These are phyloP conservation scores for Panonychus citri DNA, from an alignment of 1,140 invertebrate genomes.

Conservation along the genomic window DNA sequence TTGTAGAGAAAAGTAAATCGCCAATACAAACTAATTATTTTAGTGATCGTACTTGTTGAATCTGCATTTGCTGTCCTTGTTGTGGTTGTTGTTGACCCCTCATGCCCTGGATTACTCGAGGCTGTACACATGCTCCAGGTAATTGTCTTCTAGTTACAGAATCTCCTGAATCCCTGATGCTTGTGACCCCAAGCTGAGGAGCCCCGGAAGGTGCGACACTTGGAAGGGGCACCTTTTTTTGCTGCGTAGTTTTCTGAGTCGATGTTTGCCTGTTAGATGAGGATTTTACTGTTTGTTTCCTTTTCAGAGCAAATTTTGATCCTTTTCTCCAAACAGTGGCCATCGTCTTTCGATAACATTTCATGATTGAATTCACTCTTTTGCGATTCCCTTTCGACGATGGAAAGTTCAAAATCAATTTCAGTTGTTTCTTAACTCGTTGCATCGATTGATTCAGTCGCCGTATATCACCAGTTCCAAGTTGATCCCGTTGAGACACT, in stretches of 20 bases:
- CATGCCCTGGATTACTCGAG: background rate
- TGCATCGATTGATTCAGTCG: constrained; percentile 44
- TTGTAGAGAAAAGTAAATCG: background rate
- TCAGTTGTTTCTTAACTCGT: constrained; percentile 64
- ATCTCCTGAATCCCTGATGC: too few species aligned
- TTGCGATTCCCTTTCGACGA: constrained; percentile 74
- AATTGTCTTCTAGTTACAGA: too few species aligned
- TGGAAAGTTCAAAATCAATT: constrained; percentile 66
- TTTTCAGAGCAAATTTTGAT: too few species aligned
- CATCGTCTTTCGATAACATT: constrained; percentile 83
- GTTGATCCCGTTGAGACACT: constrained; percentile 12
- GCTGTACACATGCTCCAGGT: background rate
- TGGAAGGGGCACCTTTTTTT: too few species aligned
- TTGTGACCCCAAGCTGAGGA: too few species aligned
- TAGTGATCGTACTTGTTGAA: background rate
- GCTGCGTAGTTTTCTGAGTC: too few species aligned
- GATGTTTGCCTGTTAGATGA: too few species aligned
- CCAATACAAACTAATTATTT: background rate
- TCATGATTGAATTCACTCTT: constrained; percentile 82
- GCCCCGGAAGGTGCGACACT: too few species aligned
- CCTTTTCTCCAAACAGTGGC: constrained; percentile 88
- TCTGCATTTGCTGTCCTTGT: constrained; percentile 2
- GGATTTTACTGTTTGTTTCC: too few species aligned
- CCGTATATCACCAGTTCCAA: constrained; percentile 5
- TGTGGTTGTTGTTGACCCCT: background rate